Conservation (phyloP, 2,797 vertebrate genomes). For the Acanthurus tractus region DNA sequence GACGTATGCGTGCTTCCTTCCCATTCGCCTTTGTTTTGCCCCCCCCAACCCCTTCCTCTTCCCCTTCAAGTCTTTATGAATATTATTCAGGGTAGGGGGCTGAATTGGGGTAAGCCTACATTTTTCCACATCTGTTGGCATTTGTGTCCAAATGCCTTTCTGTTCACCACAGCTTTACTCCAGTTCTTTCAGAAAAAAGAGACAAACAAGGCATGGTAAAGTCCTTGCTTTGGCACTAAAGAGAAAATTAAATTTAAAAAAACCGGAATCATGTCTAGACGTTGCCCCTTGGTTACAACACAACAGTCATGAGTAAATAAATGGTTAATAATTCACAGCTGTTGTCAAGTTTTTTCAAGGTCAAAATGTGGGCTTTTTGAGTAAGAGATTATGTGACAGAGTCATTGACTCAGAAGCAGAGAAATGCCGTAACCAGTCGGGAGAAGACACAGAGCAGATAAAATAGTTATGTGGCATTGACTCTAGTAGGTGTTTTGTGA, state of each 20-base stretch:
- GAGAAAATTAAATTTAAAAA: neutral
- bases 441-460: constrained; percentile 13
- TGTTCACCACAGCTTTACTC: constrained; percentile 26
- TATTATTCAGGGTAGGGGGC: constrained; percentile 41
- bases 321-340: constrained; percentile 40
- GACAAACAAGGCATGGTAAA: neutral
- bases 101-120: constrained; percentile 32
- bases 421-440: constrained; percentile 19
- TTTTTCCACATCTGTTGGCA: constrained; percentile 69
- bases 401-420: constrained; percentile 27
- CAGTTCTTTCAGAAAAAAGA: constrained; percentile 9
- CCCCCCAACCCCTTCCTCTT: neutral
- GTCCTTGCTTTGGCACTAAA: neutral
- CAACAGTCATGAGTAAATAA: constrained; percentile 22
- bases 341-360: constrained; percentile 38
- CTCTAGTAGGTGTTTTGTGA: constrained; percentile 8
- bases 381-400: constrained; percentile 63
- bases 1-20: constrained; percentile 71
- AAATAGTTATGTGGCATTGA: constrained; percentile 21
- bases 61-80: constrained; percentile 53
- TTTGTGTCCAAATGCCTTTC: constrained; percentile 46
- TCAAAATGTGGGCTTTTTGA: constrained; percentile 30
- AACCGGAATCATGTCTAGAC: constrained; percentile 18
- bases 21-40: constrained; percentile 62
- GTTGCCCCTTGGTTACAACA: constrained; percentile 11